Conservation (phyloP, 2,888 invertebrate genomes). For the Hypolimnas misippus region DNA sequence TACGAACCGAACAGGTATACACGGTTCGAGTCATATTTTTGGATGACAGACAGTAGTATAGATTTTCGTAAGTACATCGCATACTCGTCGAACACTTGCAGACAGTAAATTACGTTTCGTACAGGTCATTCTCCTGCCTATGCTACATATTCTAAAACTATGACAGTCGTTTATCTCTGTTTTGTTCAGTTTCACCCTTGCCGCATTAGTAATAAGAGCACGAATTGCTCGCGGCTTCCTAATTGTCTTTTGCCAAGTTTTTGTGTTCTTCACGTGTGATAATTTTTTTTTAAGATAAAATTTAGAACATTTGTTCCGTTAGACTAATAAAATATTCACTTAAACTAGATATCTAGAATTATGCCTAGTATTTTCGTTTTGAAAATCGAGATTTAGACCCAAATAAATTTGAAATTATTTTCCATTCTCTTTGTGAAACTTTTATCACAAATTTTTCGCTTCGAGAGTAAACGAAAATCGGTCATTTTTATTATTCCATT, state of each 20-base stretch:
- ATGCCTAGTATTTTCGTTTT: neutral
- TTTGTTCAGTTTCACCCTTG: neutral
- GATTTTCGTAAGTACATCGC: neutral
- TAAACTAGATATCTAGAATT: neutral
- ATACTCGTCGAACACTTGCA: conserved; percentile 15
- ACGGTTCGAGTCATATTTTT: neutral
- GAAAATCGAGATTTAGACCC: neutral
- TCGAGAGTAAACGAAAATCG: too few species aligned
- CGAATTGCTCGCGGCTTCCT: neutral
- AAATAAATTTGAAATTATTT: neutral
- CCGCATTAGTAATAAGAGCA: neutral
- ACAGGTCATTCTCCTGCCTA: conserved; percentile 20
- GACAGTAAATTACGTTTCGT: conserved; percentile 28
- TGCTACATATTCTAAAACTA: conserved; percentile 1
- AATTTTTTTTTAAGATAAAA: neutral
- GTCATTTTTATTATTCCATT: too few species aligned
- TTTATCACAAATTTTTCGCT: too few species aligned
- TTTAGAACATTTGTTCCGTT: conserved; percentile 5
- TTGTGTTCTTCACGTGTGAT: neutral
- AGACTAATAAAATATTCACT: neutral
- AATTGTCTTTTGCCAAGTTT: neutral
- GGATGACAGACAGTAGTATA: neutral
- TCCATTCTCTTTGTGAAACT: too few species aligned
- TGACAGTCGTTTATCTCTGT: neutral
- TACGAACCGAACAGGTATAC: too few species aligned